Evolutionary conservation across 2,797 vertebrate species (phyloP).

Genomic region (Enteromius paludinosus): DNA sequence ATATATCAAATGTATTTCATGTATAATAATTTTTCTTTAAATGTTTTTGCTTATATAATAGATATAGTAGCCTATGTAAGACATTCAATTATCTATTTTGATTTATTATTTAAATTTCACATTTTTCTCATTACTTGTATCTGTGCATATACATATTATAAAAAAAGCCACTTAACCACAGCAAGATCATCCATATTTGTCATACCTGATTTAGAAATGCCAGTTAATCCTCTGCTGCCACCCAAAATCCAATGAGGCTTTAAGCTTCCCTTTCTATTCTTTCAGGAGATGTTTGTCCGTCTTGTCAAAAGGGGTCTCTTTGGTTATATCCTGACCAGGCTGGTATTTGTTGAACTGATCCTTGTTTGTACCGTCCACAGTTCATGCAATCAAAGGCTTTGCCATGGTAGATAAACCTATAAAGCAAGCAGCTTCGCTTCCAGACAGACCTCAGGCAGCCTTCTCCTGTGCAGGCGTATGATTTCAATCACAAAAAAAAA

Average conservation of each 20-base stretch:
- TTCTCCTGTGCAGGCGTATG: conserved; percentile 65
- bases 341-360: conserved; percentile 85
- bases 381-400: conserved; percentile 89
- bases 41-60: neutral
- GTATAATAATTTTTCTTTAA: neutral
- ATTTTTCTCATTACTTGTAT: conserved; percentile 73
- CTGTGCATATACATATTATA: conserved; percentile 64
- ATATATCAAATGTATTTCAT: neutral
- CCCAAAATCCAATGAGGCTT: conserved; percentile 84
- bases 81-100: conserved; percentile 72
- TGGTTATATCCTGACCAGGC: conserved; percentile 79
- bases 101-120: conserved; percentile 66
- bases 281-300: conserved; percentile 71
- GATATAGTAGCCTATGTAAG: conserved; percentile 35
- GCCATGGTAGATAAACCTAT: conserved; percentile 86
- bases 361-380: conserved; percentile 82
- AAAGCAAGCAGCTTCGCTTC: conserved; percentile 75
- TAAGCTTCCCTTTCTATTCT: conserved; percentile 74
- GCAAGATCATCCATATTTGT: conserved; percentile 81
- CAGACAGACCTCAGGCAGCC: conserved; percentile 78
- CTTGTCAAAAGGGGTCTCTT: conserved; percentile 70
- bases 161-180: conserved; percentile 73
- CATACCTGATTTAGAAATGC: conserved; percentile 92
- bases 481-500: conserved; percentile 62
- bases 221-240: conserved; percentile 84